Evolutionary conservation across 2,888 invertebrate genomes (phyloP).

Genomic region (Adela reaumurella): DNA sequence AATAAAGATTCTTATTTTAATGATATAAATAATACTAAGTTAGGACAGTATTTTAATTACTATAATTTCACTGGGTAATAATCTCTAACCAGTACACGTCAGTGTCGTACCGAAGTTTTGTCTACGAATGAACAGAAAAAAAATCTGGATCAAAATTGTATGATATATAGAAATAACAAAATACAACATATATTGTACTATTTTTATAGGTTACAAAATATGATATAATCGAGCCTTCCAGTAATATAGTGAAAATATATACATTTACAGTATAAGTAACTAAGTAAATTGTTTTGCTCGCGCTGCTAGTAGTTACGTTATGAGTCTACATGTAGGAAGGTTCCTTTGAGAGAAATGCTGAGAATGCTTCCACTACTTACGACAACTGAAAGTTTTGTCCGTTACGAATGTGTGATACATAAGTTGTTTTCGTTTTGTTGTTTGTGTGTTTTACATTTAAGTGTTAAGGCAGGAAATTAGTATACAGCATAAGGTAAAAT

Average conservation of each 20-base stretch:
- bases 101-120: too few relatives aligned
- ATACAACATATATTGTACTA: conserved; percentile 21
- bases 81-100: too few relatives aligned
- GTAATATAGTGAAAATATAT: conserved; percentile 43
- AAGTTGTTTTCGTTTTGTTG: conserved; percentile 51
- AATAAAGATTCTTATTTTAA: too few relatives aligned
- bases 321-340: too few relatives aligned
- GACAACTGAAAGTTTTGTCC: conserved; percentile 25
- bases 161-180: neutral
- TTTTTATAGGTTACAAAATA: conserved; percentile 53
- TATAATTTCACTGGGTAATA: too few relatives aligned
- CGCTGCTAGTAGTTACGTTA: neutral
- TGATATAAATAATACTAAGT: too few relatives aligned
- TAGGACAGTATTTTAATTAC: too few relatives aligned
- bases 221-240: conserved; percentile 55
- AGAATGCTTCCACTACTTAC: conserved; percentile 39
- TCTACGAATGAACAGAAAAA: too few relatives aligned
- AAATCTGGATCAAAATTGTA: neutral
- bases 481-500: neutral
- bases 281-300: neutral
- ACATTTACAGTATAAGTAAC: neutral
- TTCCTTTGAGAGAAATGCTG: neutral
- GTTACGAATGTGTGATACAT: conserved; percentile 52
- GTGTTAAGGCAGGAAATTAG: neutral
- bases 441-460: conserved; percentile 49